phyloP scores from a whole-genome alignment of 2,113 vertebrate species.

The Xiphophorus maculatus region DNA sequence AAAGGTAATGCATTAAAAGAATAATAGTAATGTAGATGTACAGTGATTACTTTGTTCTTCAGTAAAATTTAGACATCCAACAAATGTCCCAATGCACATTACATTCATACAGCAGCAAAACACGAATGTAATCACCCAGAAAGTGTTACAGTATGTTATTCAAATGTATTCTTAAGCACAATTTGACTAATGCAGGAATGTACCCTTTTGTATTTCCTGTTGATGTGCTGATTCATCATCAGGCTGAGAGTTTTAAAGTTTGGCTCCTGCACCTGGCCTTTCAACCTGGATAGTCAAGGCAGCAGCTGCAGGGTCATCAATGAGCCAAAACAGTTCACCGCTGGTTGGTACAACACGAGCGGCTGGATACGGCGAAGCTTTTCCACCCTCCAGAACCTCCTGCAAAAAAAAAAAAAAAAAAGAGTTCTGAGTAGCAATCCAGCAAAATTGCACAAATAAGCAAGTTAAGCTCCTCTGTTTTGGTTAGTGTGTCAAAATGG shows the following conservation, averaged over 20 bases:
- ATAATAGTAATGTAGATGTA: not conserved
- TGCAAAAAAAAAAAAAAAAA: constrained; percentile 43
- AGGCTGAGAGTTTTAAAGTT: constrained; percentile 57
- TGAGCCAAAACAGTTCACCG: constrained; percentile 88
- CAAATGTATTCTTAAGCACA: not conserved
- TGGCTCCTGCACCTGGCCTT: constrained; percentile 77
- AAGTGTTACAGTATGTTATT: not conserved
- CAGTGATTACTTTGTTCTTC: not conserved
- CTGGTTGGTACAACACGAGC: constrained; percentile 82
- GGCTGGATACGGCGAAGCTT: constrained; percentile 81
- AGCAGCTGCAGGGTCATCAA: constrained; percentile 87
- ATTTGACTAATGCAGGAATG: constrained; percentile 22
- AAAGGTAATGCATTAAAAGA: not conserved
- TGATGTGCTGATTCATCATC: not conserved
- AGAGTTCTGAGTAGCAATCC: not conserved
- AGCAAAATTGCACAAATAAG: not conserved
- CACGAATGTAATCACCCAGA: not conserved
- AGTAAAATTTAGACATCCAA: constrained; percentile 8
- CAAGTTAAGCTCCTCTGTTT: not conserved
- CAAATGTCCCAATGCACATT: not conserved
- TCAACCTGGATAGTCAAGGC: constrained; percentile 84
- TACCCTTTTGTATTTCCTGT: not conserved
- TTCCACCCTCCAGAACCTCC: constrained; percentile 87
- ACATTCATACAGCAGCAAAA: not conserved
- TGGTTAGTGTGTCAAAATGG: not conserved